These are phyloP conservation scores for Ptyas mucosa DNA, from an alignment of 2,113 vertebrate species.

Conservation along the genomic window DNA sequence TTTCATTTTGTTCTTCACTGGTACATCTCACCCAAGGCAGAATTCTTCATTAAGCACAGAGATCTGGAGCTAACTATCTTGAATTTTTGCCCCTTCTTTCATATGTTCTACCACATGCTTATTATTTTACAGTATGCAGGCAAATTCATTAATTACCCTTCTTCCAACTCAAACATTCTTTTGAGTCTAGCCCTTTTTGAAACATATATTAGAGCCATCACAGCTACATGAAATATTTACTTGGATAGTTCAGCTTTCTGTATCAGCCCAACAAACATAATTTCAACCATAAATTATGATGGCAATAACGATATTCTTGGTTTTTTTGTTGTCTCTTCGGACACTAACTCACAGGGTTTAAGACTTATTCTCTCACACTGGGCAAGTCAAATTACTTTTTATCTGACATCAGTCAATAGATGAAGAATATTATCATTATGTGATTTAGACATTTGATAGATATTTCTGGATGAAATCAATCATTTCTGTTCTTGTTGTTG, in stretches of 20 bases:
- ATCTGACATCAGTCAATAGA: background rate
- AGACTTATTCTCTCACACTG: background rate
- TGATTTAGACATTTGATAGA: background rate
- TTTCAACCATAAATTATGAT: background rate
- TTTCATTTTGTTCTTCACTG: constrained; percentile 57
- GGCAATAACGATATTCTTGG: background rate
- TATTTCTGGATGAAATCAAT: background rate
- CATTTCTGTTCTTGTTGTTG: background rate
- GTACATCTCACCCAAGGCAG: constrained; percentile 55
- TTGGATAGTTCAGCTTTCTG: background rate
- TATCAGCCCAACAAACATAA: background rate
- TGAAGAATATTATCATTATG: background rate
- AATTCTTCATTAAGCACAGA: constrained; percentile 57
- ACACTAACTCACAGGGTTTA: background rate
- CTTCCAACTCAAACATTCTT: constrained; percentile 47
- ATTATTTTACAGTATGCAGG: constrained; percentile 41
- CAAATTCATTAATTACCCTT: constrained; percentile 38
- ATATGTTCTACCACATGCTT: constrained; percentile 53
- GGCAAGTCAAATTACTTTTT: background rate
- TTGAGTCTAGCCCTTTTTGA: constrained; percentile 33
- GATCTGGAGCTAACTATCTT: background rate
- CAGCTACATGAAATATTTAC: background rate
- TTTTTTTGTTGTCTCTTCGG: background rate
- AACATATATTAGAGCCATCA: background rate
- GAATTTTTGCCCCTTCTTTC: constrained; percentile 7